Percentiles rank a stretch among this genome's conserved stretches.
Evolutionary conservation across 2,113 vertebrate genomes (phyloP).

Genomic region (Percina caprodes): DNA sequence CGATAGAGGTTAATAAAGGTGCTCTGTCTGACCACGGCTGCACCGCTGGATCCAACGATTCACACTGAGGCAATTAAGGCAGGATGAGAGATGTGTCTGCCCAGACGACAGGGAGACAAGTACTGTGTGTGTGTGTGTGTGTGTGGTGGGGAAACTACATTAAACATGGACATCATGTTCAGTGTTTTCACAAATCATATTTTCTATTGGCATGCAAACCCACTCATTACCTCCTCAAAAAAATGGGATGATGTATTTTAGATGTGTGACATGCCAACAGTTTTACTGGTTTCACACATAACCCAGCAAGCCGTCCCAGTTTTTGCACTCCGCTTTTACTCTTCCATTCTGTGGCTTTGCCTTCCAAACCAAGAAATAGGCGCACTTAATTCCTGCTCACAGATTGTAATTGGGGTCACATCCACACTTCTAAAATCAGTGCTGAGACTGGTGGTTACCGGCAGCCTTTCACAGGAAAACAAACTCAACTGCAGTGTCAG

Average conservation of each 20-base stretch:
- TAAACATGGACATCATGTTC: too few relatives aligned
- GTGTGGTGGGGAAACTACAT: not conserved
- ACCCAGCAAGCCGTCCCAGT: constrained; percentile 52
- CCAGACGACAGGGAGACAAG: constrained; percentile 37
- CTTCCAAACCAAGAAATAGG: not conserved
- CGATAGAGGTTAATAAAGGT: constrained; percentile 56
- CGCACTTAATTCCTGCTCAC: not conserved
- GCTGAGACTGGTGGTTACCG: not conserved
- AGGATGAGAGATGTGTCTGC: constrained; percentile 50
- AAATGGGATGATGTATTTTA: constrained; percentile 14
- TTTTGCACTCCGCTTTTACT: constrained; percentile 32
- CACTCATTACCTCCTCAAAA: not conserved
- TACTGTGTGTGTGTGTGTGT: not conserved
- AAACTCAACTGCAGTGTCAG: not conserved
- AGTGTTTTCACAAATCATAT: too few relatives aligned
- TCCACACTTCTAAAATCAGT: not conserved
- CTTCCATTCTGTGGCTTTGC: constrained; percentile 17
- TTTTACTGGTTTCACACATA: constrained; percentile 38
- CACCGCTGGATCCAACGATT: constrained; percentile 46
- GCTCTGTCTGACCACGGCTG: constrained; percentile 23
- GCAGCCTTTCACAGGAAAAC: not conserved
- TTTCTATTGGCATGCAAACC: not conserved
- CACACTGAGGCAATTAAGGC: constrained; percentile 54
- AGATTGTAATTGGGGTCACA: constrained; percentile 4
- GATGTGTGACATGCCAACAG: constrained; percentile 24